Percentiles rank a stretch among this genome's conserved stretches.
Conservation (phyloP, 2,888 invertebrate species). For the Ptilodon capucinus region DNA sequence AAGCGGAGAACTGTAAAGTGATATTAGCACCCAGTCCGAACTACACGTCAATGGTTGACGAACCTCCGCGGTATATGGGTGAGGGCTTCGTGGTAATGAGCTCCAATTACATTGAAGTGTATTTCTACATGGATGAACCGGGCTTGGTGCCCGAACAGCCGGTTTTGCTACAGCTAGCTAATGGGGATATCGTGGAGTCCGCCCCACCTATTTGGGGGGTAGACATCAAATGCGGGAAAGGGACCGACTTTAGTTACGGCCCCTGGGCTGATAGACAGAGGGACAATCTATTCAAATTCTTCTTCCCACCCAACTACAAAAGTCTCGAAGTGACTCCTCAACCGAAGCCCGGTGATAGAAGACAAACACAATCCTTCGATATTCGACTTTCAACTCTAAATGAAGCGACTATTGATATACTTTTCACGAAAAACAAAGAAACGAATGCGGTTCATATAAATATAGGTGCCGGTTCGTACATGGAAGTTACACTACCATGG, state of each 20-base stretch:
- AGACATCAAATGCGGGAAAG: slow-evolving; percentile 97
- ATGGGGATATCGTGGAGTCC: slow-evolving; percentile 96
- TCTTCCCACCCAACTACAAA: slow-evolving; percentile 95
- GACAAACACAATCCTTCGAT: slow-evolving; percentile 96
- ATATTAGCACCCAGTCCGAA: slow-evolving; percentile 98
- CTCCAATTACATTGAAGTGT: slow-evolving; percentile 96
- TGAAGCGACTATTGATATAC: slow-evolving; percentile 96
- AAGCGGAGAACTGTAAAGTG: slow-evolving; percentile 97
- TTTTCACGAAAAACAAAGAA: slow-evolving; percentile 97
- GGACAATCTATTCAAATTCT: slow-evolving; percentile 97
- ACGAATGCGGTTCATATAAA: slow-evolving; percentile 98
- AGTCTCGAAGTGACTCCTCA: slow-evolving; percentile 90
- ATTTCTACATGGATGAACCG: slow-evolving; percentile 98
- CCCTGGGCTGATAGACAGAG: slow-evolving; percentile 99
- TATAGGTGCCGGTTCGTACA: slow-evolving; percentile 96
- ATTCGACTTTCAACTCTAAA: slow-evolving; percentile 94
- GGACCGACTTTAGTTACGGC: slow-evolving; percentile 98
- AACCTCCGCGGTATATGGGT: slow-evolving; percentile 98
- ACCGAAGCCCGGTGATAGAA: slow-evolving; percentile 92
- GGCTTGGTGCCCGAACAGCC: slow-evolving; percentile 96
- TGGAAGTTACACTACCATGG: slow-evolving; percentile 98
- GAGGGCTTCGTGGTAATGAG: slow-evolving; percentile 99
- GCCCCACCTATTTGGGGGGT: slow-evolving; percentile 98
- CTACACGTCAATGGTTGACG: slow-evolving; percentile 95
- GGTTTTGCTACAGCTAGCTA: slow-evolving; percentile 93